Percentiles rank a stretch among this genome's conserved stretches.
Evolutionary conservation across 2,113 vertebrate species (phyloP).

Genomic region (Epinephelus cyanopodus): DNA sequence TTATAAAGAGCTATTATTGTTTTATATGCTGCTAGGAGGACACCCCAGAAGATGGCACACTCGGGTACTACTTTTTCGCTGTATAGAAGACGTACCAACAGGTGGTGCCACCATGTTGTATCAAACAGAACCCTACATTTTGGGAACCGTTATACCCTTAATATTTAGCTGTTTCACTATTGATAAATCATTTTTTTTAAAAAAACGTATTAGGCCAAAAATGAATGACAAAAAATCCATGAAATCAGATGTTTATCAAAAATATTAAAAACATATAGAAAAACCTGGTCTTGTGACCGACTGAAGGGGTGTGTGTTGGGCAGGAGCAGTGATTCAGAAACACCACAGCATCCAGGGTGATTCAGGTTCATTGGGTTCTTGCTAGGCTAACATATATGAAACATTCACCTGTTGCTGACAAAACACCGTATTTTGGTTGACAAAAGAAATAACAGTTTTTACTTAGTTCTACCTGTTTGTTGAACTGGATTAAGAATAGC

Average conservation of each 20-base stretch:
- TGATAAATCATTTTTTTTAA: not conserved
- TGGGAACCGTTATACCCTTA: no score
- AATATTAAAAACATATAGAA: no score
- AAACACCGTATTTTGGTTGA: constrained; percentile 6
- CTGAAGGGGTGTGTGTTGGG: not conserved
- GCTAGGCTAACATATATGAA: not conserved
- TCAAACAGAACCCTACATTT: no score
- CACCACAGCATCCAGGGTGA: not conserved
- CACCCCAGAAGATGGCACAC: no score
- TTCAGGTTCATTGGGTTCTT: not conserved
- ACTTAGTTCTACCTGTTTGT: not conserved
- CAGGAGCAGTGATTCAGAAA: not conserved
- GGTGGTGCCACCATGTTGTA: no score
- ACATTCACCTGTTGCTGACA: constrained; percentile 8
- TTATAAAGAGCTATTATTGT: no score
- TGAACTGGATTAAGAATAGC: not conserved
- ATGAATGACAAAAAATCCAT: no score
- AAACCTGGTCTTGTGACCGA: no score
- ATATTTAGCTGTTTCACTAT: not conserved
- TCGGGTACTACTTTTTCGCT: no score
- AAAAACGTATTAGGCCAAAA: no score
- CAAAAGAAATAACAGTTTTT: not conserved
- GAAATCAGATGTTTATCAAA: not conserved
- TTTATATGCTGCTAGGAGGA: no score
- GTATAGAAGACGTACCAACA: no score